Evolutionary conservation across 1,140 invertebrate species (phyloP).

Genomic region (Drosophila novamexicana): DNA sequence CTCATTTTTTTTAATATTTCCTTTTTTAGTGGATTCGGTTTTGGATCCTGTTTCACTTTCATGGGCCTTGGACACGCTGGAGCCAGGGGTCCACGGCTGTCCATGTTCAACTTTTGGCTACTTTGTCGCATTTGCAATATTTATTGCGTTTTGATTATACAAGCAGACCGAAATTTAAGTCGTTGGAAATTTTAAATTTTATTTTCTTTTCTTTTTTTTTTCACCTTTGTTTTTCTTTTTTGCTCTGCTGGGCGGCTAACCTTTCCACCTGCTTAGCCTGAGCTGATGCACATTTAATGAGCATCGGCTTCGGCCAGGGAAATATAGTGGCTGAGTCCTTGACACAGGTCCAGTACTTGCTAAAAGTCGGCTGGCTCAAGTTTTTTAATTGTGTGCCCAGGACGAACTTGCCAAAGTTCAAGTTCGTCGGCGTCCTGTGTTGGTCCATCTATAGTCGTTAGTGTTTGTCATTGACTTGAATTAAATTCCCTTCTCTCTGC

Average conservation of each 20-base stretch:
- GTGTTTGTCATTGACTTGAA: slow-evolving; percentile 11
- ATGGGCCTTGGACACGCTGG: slow-evolving; percentile 30
- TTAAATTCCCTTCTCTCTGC: not conserved
- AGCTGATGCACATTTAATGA: slow-evolving; percentile 43
- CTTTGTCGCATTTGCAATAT: slow-evolving; percentile 76
- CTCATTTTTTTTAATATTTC: not conserved
- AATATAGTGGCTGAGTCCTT: slow-evolving; percentile 24
- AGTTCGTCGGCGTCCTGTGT: slow-evolving; percentile 15
- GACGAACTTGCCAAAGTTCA: slow-evolving; percentile 34
- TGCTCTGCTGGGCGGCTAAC: not conserved
- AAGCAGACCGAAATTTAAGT: slow-evolving; percentile 27
- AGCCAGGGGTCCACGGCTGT: slow-evolving; percentile 20
- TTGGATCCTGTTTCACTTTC: slow-evolving; percentile 40
- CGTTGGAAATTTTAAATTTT: slow-evolving; percentile 6
- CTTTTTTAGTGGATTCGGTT: slow-evolving; percentile 6
- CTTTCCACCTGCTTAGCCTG: not conserved
- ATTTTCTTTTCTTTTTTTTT: not conserved
- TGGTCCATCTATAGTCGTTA: slow-evolving; percentile 1
- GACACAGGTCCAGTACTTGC: slow-evolving; percentile 11
- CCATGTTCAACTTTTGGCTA: slow-evolving; percentile 70
- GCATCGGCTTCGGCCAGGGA: slow-evolving; percentile 2
- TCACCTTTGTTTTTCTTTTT: not conserved
- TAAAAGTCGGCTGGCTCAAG: slow-evolving; percentile 12
- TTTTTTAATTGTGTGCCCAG: slow-evolving; percentile 42
- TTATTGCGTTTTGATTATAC: slow-evolving; percentile 78